Conservation (phyloP, 2,113 vertebrate genomes). For the Sebastes schlegelii region DNA sequence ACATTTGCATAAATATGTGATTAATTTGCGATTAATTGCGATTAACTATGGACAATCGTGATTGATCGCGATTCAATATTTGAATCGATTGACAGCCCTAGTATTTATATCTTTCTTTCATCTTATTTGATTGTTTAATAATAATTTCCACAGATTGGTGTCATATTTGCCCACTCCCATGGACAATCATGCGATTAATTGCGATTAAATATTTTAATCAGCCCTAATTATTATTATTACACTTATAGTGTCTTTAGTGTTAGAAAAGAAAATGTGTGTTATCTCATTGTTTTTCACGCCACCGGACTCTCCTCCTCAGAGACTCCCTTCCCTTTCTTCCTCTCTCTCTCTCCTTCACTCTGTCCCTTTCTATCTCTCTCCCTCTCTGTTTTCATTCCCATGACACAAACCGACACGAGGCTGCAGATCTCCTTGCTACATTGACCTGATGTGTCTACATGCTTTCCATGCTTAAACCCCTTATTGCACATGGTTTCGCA, state of each 20-base stretch:
- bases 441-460: slow-evolving; percentile 53
- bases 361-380: slow-evolving; percentile 7
- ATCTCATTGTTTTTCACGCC: not conserved
- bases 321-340: not conserved
- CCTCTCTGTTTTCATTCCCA: slow-evolving; percentile 17
- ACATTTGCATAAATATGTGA: no score
- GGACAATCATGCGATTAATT: no score
- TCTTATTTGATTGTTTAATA: no score
- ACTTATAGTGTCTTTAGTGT: not conserved
- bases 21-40: no score
- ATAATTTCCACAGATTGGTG: no score
- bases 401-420: slow-evolving; percentile 6
- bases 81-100: no score
- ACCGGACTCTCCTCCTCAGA: not conserved
- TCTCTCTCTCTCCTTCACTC: not conserved
- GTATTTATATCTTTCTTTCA: no score
- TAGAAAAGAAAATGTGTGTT: not conserved
- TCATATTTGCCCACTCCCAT: no score
- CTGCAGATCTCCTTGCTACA: slow-evolving; percentile 27
- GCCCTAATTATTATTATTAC: no score
- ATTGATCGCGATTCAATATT: no score
- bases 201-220: no score
- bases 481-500: slow-evolving; percentile 14
- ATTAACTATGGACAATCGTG: no score
- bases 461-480: slow-evolving; percentile 30